Evolutionary conservation across 2,113 vertebrate genomes (phyloP), one percentile per base, ranked within the genome.

Genomic region (Microcebus jonahi): DNA sequence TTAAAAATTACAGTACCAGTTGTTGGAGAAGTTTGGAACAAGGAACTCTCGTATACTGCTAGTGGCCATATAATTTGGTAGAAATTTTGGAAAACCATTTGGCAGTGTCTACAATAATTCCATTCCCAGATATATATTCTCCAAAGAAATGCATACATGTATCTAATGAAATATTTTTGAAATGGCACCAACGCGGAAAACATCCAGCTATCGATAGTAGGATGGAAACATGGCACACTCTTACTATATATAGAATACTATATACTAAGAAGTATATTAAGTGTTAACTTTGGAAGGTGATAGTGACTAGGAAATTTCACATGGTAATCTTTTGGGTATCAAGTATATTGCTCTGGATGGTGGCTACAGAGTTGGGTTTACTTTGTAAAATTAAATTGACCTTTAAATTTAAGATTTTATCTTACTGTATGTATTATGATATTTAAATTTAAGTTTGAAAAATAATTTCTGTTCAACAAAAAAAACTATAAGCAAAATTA

Each of bases 61-160:
- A 85, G 31, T n/a, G 15, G 27, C 39, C 36, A 68, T 55, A 31
- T 4, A 61, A 61, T 79, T 50, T 88, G 29, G 48, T 59, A 71
- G 21, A 20, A 68, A 85, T 92, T 94, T 53, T 92, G 42, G 79
- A 68, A 97, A 89, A 39, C 25, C 31, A 89, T 15, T 20, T 67
- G 50, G 17, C 21, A 75, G 21, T 75, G 75, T 12, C 39, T 80
- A 21, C 14, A 57, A 21, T 57, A 91, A 88, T 85, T 53, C 10
- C 13, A 85, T 23, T 91, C 3, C 17, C 48, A 92, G 55, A 57
- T 29, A 27, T 75, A 92, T 75, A 92, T 53, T 75, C 71, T 45
- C 59, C 29, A 53, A 0, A 91, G 53, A 70, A 71, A 77, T 70
- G n/a, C 21, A 67, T 31, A 92, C 4, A 15, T 67, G 50, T 80